A percentile compares a stretch with the other conserved stretches of the same genome.
Evolutionary conservation across 2,888 invertebrate species (phyloP).

Genomic region (Lobophora halterata): DNA sequence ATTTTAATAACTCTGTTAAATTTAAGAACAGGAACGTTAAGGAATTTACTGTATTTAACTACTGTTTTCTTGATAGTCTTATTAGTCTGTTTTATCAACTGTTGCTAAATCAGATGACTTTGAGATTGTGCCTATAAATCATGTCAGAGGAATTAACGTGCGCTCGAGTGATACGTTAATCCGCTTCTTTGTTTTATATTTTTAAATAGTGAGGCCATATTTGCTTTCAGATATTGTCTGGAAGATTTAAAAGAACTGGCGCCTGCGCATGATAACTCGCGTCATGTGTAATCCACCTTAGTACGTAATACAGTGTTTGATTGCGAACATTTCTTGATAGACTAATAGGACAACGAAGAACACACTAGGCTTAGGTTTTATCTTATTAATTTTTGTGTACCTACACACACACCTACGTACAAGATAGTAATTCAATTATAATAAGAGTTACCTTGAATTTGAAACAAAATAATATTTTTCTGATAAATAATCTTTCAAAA

Average conservation of each 20-base stretch:
- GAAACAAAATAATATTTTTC: conserved; percentile 10
- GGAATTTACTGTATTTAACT: too few relatives aligned
- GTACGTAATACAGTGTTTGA: conserved; percentile 75
- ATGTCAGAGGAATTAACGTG: conserved; percentile 69
- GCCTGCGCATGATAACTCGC: conserved; percentile 70
- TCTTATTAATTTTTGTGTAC: conserved; percentile 63
- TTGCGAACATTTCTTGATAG: conserved; percentile 69
- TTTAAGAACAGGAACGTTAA: too few relatives aligned
- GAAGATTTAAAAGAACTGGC: conserved; percentile 76
- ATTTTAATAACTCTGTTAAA: too few relatives aligned
- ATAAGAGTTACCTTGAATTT: conserved; percentile 41
- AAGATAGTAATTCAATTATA: conserved; percentile 45
- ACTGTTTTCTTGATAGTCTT: too few relatives aligned
- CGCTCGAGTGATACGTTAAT: conserved; percentile 75
- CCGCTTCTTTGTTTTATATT: conserved; percentile 77
- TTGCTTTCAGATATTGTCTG: conserved; percentile 76
- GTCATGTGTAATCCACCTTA: conserved; percentile 74
- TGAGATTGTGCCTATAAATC: conserved; percentile 69
- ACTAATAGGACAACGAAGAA: conserved; percentile 64
- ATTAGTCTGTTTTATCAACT: too few relatives aligned
- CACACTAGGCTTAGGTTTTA: conserved; percentile 72
- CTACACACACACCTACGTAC: conserved; percentile 52
- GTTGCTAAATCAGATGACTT: conserved; percentile 74
- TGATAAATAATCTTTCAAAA: conserved; percentile 18
- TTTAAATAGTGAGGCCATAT: conserved; percentile 79